Conservation (phyloP, 2,797 vertebrate genomes). For the Catostomus latipinnis region DNA sequence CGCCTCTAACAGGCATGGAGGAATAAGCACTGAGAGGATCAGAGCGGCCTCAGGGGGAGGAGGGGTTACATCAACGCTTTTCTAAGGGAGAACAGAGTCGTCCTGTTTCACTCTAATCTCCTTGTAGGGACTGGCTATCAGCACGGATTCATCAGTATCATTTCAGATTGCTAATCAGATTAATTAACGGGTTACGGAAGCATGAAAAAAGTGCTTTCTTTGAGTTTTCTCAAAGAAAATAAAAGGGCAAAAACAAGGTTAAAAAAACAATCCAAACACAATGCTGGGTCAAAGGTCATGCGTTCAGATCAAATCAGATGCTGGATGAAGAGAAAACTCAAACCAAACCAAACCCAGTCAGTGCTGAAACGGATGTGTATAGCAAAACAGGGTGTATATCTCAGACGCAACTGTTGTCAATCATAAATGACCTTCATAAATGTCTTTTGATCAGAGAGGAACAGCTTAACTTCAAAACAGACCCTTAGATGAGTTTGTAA, state of each 20-base stretch:
- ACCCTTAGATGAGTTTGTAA: no score
- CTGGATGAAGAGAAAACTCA: constrained; percentile 66
- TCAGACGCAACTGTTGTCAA: constrained; percentile 57
- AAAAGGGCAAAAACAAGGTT: constrained; percentile 40
- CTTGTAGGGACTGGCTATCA: constrained; percentile 59
- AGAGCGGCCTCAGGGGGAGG: constrained; percentile 48
- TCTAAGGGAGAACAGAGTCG: constrained; percentile 55
- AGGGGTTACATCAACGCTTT: constrained; percentile 45
- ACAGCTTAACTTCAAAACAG: background rate
- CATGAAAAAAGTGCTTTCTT: constrained; percentile 63
- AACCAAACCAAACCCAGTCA: constrained; percentile 70
- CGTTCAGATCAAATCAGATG: constrained; percentile 51
- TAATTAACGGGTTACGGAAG: constrained; percentile 43
- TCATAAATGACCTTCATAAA: constrained; percentile 56
- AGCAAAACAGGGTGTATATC: constrained; percentile 75
- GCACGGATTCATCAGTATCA: constrained; percentile 59
- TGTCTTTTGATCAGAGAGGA: constrained; percentile 10
- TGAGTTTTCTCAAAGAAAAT: constrained; percentile 63
- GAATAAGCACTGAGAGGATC: constrained; percentile 53
- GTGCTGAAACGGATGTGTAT: constrained; percentile 74
- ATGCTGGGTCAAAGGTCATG: constrained; percentile 55
- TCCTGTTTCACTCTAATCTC: constrained; percentile 50
- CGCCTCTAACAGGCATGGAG: constrained; percentile 64
- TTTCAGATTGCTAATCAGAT: constrained; percentile 51
- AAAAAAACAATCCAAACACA: constrained; percentile 45